Base-by-base conservation (phyloP, 2,113 vertebrate genomes). In the Plecotus auritus region DNA sequence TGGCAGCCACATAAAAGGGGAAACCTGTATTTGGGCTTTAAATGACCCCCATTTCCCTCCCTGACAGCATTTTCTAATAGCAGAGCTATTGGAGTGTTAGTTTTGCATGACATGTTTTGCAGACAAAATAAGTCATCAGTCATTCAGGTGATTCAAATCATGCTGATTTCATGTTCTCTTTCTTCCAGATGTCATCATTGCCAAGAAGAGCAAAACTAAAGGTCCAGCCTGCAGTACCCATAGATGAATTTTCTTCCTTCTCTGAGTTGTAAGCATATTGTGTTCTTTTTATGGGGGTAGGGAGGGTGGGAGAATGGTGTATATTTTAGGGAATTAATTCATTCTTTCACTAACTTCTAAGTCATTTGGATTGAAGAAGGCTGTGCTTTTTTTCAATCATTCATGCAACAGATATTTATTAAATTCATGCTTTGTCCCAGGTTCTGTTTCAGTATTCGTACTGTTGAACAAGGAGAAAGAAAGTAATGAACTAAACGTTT, bases 141-240 rank as follows among this genome's bases (percentile, higher is more conserved):
- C n/a, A 80, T 91, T 72, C 28, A 77, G 0, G 23, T 88, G 89
- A 42, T 86, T 91, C 35, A 72, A 8, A 56, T 85, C 49, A 47
- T 56, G 28, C 51, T 90, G 40, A 96, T 82, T 76, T 35, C 0
- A 0, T 85, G 9, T 42, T 96, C 37, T 90, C 0, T 97, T 97
- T 97, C 83, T 97, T 94, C 91, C 88, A 98, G 98, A 98, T 98
- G 98, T 96, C 98, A 10, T 95, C 96, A 87, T 93, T 98, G 28
- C 97, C 98, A 95, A 98, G 98, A 89, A 98, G 95, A 74, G 97
- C 83, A 85, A 98, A 98, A 97, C 81, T 82, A 93, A 93, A 96
- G 94, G 90, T 90, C 85, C 98, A 98, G 97, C 40, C 95, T 28
- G 4, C 32, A 47, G 49, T 23, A 59, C 73, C 94, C 81, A 95